Percentiles rank a stretch among this genome's conserved stretches.
phyloP scores from a whole-genome alignment of 2,797 vertebrate genomes.

The Pelobates cultripes region DNA sequence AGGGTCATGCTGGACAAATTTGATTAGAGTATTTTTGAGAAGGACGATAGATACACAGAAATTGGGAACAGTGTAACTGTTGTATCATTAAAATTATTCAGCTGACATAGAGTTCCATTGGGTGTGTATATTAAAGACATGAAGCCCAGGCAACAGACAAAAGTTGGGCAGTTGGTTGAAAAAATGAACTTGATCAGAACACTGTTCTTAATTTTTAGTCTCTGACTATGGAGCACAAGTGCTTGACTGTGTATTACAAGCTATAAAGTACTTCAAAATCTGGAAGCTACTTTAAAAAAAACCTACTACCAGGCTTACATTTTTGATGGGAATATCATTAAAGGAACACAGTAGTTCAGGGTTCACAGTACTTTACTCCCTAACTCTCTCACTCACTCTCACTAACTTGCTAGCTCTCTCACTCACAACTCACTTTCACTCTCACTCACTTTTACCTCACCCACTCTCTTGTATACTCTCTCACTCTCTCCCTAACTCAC shows the following conservation, averaged over 20 bases:
- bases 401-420: too few relatives aligned
- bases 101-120: background rate
- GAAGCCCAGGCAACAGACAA: background rate
- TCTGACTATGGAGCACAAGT: background rate
- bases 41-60: constrained; percentile 5
- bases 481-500: too few relatives aligned
- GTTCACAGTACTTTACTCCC: too few relatives aligned
- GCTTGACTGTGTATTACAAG: background rate
- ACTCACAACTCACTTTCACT: too few relatives aligned
- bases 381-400: too few relatives aligned
- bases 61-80: background rate
- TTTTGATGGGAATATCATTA: too few relatives aligned
- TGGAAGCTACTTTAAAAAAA: too few relatives aligned
- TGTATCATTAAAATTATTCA: constrained; percentile 5
- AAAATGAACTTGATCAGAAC: background rate
- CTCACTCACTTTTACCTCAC: too few relatives aligned
- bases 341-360: too few relatives aligned
- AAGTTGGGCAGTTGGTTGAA: background rate
- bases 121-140: constrained; percentile 1
- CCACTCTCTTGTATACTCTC: too few relatives aligned
- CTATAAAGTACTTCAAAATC: background rate
- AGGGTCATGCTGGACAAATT: constrained; percentile 18
- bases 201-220: constrained; percentile 1
- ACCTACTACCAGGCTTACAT: too few relatives aligned
- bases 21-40: constrained; percentile 10